Evolutionary conservation across 2,888 invertebrate genomes (phyloP), one percentile per base, ranked within the genome.

Genomic region (Globia sparganii): DNA sequence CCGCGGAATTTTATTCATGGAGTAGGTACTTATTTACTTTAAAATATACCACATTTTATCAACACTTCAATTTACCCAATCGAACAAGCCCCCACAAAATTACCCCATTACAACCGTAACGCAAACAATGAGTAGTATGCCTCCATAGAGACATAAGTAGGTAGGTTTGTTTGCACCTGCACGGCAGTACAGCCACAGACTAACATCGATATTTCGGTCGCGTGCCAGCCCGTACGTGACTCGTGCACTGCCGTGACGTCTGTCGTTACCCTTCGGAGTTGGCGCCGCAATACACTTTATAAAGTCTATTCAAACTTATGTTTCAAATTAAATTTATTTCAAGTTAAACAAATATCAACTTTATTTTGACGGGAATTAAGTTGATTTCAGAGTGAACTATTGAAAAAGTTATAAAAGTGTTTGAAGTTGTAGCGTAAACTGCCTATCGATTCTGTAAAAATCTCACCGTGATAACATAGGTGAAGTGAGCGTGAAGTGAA

Each of bases 181-280:
- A 89, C 68, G 31, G 49, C 62, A 37, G 61, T 65, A 81, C 75
- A 15, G 53, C 65, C 49, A 68, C 84, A 64, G 77, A 77, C 58
- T 43, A 70, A 83, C 79, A 91, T 93, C 91, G 89, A 89, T 88
- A 93, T 91, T 91, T 89, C 75, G 86, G 90, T 93, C 92, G 92
- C 93, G 92, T 92, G 92, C 89, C 81, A 83, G 82, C 84, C 72
- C 69, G 87, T 90, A 92, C 92, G 93, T 93, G 93, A 93, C 89
- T 92, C 92, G 91, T 90, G 87, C 81, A 70, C 80, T 83, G 86
- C 86, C 90, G 90, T 90, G 91, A 90, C 91, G 89, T 81, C 75
- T 83, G 64, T 85, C 73, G 73, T 85, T 83, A 86, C 85, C 84
- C 82, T 65, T 77, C 75, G 75, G 49, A 72, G 66, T 70, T 75